phyloP scores from a whole-genome alignment of 2,888 invertebrate species.

The Drosophila birchii region DNA sequence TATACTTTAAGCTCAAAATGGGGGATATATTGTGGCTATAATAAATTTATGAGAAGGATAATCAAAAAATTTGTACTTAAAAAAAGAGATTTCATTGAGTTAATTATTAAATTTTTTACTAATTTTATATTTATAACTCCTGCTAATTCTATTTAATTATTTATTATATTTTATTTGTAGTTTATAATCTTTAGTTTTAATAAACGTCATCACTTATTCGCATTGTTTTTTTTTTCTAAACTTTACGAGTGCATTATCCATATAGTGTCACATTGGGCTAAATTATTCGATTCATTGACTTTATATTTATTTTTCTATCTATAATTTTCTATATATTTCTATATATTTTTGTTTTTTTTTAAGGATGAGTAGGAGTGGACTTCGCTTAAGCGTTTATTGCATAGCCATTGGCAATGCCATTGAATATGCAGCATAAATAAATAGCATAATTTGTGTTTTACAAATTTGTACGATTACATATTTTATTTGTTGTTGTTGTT shows the following conservation, averaged over 20 bases:
- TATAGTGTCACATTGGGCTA: constrained; percentile 24
- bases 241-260: constrained; percentile 36
- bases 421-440: constrained; percentile 51
- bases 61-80: no score
- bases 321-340: constrained; percentile 8
- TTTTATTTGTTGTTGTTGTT: constrained; percentile 5
- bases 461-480: constrained; percentile 44
- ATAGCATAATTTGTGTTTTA: constrained; percentile 49
- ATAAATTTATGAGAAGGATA: background rate
- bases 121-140: background rate
- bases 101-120: background rate
- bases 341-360: constrained; percentile 20
- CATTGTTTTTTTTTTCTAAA: constrained; percentile 30
- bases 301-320: constrained; percentile 39
- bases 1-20: background rate
- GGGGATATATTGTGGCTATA: background rate
- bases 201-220: background rate
- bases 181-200: no score
- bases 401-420: constrained; percentile 23
- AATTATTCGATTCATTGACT: constrained; percentile 37
- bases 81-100: no score
- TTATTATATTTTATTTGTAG: background rate
- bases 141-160: background rate
- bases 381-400: constrained; percentile 44
- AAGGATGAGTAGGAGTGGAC: constrained; percentile 29